Percentiles rank a stretch among this genome's conserved stretches.
These are phyloP conservation scores for Nyctereutes procyonoides DNA, from an alignment of 2,113 vertebrate species.

Conservation along the genomic window DNA sequence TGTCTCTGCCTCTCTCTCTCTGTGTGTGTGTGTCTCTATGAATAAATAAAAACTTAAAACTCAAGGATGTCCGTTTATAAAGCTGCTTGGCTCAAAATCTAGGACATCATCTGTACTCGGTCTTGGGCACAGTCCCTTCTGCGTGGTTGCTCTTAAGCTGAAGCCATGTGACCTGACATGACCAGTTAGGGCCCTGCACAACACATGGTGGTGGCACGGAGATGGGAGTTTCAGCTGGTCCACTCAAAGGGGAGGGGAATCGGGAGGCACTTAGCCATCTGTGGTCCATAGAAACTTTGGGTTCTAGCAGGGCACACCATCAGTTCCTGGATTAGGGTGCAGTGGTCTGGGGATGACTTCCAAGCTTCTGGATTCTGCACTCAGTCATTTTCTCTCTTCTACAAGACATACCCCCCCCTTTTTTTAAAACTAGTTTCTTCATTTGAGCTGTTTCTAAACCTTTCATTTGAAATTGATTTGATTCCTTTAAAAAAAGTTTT, in stretches of 20 bases:
- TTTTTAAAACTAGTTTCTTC: not conserved
- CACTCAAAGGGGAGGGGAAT: not conserved
- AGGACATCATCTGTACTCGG: not conserved
- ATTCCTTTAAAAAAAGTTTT: not conserved
- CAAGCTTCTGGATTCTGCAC: not conserved
- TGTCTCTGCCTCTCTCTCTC: no score
- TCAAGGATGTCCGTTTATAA: no score
- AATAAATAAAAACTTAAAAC: no score
- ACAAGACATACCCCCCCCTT: not conserved
- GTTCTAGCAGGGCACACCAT: not conserved
- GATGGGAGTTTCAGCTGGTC: not conserved
- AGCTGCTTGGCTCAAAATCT: not conserved
- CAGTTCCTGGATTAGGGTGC: not conserved
- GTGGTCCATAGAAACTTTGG: not conserved
- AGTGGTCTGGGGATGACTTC: not conserved
- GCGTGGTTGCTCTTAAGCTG: not conserved
- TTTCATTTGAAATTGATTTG: not conserved
- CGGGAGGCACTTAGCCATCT: not conserved
- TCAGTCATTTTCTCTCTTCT: not conserved
- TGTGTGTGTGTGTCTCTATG: no score
- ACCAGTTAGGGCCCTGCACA: no score
- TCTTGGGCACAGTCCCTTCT: not conserved
- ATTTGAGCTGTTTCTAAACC: not conserved
- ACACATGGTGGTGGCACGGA: not conserved
- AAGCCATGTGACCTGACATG: not conserved